Evolutionary conservation across 2,888 invertebrate genomes (phyloP).

Genomic region (Drosophila hamatofila): DNA sequence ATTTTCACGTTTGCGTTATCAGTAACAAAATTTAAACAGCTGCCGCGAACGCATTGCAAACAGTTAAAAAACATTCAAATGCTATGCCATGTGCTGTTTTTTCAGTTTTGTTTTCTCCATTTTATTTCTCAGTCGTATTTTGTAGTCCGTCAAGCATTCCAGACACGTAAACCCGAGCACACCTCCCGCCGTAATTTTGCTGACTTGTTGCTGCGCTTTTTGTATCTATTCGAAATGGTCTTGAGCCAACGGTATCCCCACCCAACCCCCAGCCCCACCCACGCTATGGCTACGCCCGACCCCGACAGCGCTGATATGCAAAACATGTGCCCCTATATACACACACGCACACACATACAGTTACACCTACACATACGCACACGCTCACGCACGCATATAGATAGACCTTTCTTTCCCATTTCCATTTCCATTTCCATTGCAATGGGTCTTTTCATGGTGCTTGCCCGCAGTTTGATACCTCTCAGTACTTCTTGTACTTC

Average conservation of each 20-base stretch:
- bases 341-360: neutral
- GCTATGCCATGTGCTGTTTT: conserved; percentile 34
- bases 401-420: conserved; percentile 29
- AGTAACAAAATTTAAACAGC: conserved; percentile 73
- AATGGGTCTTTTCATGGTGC: conserved; percentile 29
- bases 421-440: conserved; percentile 33
- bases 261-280: neutral
- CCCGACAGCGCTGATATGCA: conserved; percentile 31
- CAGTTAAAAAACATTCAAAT: conserved; percentile 58
- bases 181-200: conserved; percentile 53
- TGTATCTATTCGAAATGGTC: conserved; percentile 35
- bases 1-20: conserved; percentile 50
- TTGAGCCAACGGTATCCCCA: conserved; percentile 10
- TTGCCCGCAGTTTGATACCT: conserved; percentile 37
- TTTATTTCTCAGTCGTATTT: conserved; percentile 24
- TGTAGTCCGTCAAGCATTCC: conserved; percentile 44
- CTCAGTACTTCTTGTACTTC: neutral
- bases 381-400: conserved; percentile 1
- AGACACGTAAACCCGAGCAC: conserved; percentile 70
- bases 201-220: conserved; percentile 62
- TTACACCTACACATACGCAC: conserved; percentile 1
- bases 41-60: conserved; percentile 58
- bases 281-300: neutral
- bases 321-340: conserved; percentile 44
- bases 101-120: conserved; percentile 14